phyloP scores from a whole-genome alignment of 2,888 invertebrate genomes.

The Drosophila meridionalis region DNA sequence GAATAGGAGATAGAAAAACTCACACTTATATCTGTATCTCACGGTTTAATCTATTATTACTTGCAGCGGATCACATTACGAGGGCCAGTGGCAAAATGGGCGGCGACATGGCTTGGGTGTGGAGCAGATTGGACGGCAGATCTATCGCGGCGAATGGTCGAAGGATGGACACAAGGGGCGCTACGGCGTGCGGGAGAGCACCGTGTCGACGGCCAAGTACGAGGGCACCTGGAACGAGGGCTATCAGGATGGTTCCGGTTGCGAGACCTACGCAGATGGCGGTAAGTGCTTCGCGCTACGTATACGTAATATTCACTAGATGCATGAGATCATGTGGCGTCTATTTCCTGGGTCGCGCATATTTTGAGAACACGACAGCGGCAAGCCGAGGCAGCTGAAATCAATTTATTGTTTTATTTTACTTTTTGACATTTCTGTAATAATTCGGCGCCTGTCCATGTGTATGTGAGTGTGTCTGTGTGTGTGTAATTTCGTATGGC shows the following conservation, averaged over 20 bases:
- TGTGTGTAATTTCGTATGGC: conserved; percentile 19
- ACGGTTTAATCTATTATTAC: conserved; percentile 69
- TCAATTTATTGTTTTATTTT: conserved; percentile 54
- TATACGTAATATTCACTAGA: conserved; percentile 56
- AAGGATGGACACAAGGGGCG: conserved; percentile 98
- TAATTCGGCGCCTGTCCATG: conserved; percentile 44
- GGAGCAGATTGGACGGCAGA: conserved; percentile 98
- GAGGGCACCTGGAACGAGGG: conserved; percentile 99
- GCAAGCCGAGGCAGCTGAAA: conserved; percentile 31
- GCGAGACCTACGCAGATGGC: conserved; percentile 99
- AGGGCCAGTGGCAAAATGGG: conserved; percentile 99
- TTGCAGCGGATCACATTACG: conserved; percentile 95
- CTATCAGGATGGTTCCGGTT: conserved; percentile 99
- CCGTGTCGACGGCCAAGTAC: conserved; percentile 97
- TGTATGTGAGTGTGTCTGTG: conserved; percentile 10
- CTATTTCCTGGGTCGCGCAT: conserved; percentile 47
- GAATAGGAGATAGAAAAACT: neutral
- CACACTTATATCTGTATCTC: neutral
- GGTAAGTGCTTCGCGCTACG: conserved; percentile 88
- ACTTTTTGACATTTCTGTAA: conserved; percentile 74
- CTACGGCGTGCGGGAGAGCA: conserved; percentile 98
- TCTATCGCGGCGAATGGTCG: conserved; percentile 99
- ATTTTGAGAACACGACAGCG: conserved; percentile 53
- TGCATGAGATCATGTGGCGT: conserved; percentile 77
- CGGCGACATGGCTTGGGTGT: conserved; percentile 99